These are phyloP conservation scores for Malaclemys terrapin DNA, from an alignment of 2,113 vertebrate species.

Conservation along the genomic window DNA sequence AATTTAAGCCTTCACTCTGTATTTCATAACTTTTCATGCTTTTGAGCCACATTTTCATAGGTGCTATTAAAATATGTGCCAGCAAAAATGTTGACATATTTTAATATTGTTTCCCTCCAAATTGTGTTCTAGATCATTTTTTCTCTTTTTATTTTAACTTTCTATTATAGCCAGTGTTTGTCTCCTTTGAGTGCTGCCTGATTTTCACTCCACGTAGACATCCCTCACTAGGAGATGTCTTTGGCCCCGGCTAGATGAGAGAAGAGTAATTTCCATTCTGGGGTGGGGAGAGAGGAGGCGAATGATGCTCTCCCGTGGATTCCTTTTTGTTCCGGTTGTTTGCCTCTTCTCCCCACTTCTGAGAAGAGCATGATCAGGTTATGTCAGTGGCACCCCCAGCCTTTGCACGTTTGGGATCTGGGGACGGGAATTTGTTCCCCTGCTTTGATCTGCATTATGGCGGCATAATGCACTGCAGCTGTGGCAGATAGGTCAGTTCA, in stretches of 20 bases:
- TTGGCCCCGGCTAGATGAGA: neutral
- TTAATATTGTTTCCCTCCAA: neutral
- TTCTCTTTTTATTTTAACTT: neutral
- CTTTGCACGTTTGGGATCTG: neutral
- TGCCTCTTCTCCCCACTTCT: fast-evolving
- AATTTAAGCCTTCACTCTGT: neutral
- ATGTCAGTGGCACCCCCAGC: neutral
- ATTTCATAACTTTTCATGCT: neutral
- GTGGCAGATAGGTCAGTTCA: neutral
- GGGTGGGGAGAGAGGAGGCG: neutral
- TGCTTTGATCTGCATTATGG: slow-evolving; percentile 12
- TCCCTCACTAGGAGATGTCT: neutral
- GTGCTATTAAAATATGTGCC: neutral
- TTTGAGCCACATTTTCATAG: neutral
- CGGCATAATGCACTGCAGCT: slow-evolving; percentile 21
- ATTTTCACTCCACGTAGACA: neutral
- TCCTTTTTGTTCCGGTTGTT: neutral
- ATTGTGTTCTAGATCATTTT: fast-evolving
- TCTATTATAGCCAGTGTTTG: fast-evolving
- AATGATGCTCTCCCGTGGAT: fast-evolving
- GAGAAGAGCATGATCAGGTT: neutral
- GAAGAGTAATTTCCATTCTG: neutral
- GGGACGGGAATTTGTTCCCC: neutral
- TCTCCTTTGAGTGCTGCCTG: neutral
- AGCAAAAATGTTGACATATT: neutral